Base-by-base conservation (phyloP, 1,140 invertebrate species). In the Araneus ventricosus region DNA sequence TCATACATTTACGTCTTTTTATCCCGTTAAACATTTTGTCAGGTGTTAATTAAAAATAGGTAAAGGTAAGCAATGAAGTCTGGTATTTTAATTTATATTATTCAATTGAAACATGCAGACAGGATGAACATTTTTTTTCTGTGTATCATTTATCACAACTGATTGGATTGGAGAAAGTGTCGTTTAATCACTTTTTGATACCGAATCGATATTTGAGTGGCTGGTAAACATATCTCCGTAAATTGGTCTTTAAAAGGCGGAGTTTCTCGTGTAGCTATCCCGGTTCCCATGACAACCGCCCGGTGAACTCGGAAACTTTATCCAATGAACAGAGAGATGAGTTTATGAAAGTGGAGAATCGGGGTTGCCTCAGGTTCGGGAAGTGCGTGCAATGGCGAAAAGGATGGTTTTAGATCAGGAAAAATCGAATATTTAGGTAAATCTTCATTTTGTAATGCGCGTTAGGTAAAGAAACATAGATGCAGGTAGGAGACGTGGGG, bases 241-340 rank as follows among this genome's bases (percentile, higher is more conserved):
- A 75, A 75, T 75, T 75, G 10, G 27, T 3, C 82, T 52, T 7
- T 88, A 24, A 41, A 45, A 75, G 87, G 87, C 37, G 87, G 87
- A 41, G 87, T 45, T 75, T 45, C 8, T 14, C 22, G 14, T 22
- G 34, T 61, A 22, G 85, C 57, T 87, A 45, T 41, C 27, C 75
- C 34, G 41, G 88, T 90, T 90, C n/a, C 75, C 52, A 80, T 90
- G 75, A 52, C 45, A 67, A 90, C 88, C 52, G 75, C 20, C 88
- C 88, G 67, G 70, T 59, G 52, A 79, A 41, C n/a, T 79, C 39
- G 8, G 37, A 34, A 57, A 90, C 39, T 90, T 80, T 39, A 45
- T 79, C 88, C 88, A 90, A 90, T 90, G 52, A 52, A 88, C 41
- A 80, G 52, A 39, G 22, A 17, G 52, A 45, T 34, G 39, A 67